A percentile compares a stretch with the other conserved stretches of the same genome.
Conservation (phyloP, 2,113 vertebrate genomes). For the Phalacrocorax brasilianus region DNA sequence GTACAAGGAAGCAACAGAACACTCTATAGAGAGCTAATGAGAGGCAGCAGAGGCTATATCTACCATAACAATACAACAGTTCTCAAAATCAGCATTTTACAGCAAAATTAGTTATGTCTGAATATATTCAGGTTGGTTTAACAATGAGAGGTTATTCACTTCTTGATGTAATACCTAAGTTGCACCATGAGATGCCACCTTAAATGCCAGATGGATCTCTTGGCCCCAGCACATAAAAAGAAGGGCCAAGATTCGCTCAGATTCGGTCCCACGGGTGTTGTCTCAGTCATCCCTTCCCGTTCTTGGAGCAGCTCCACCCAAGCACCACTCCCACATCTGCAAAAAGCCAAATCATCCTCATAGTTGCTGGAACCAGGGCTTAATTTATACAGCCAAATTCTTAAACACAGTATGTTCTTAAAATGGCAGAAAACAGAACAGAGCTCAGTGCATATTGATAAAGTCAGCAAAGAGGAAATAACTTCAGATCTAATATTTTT, state of each 20-base stretch:
- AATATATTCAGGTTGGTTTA: background rate
- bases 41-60: background rate
- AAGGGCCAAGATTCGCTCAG: background rate
- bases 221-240: background rate
- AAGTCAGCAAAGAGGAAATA: background rate
- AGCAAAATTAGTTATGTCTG: background rate
- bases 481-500: background rate
- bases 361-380: background rate
- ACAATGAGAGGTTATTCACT: background rate
- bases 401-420: background rate
- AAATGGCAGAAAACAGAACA: background rate
- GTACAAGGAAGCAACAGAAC: background rate
- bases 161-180: background rate
- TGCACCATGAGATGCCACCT: background rate
- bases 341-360: background rate
- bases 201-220: background rate
- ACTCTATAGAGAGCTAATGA: background rate
- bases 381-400: background rate
- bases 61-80: background rate
- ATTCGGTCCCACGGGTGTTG: background rate
- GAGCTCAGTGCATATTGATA: background rate
- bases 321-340: conserved; percentile 14
- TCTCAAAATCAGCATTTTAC: background rate
- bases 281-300: background rate
- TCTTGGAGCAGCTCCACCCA: conserved; percentile 23